A percentile compares a stretch with the other conserved stretches of the same genome.
phyloP scores from a whole-genome alignment of 2,113 vertebrate genomes.

The Numenius arquata region DNA sequence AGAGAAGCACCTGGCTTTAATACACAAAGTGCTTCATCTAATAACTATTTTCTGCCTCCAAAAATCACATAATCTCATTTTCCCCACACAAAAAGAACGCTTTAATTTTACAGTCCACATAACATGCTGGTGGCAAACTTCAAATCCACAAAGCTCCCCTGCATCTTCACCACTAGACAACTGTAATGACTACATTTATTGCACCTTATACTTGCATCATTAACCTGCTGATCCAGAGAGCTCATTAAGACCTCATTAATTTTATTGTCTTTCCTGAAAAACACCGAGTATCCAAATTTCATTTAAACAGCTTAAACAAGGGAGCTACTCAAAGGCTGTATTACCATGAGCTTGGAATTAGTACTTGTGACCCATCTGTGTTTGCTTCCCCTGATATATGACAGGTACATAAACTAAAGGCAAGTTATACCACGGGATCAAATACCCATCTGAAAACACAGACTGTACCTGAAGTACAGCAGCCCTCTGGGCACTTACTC shows the following conservation, averaged over 20 bases:
- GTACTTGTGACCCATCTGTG: fast-evolving
- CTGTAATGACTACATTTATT: background rate
- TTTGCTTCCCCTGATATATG: fast-evolving
- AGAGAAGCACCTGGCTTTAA: background rate
- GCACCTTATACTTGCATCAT: background rate
- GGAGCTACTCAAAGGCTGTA: fast-evolving
- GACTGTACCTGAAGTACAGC: background rate
- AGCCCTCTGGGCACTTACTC: fast-evolving
- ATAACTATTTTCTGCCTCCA: background rate
- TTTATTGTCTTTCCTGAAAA: background rate
- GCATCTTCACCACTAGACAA: background rate
- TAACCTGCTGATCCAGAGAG: background rate
- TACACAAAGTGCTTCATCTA: background rate
- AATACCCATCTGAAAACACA: fast-evolving
- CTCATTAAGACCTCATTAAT: background rate
- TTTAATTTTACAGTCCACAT: background rate
- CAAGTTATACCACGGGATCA: fast-evolving
- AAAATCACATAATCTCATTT: background rate
- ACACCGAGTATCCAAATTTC: background rate
- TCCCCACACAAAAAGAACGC: fast-evolving
- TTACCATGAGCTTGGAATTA: fast-evolving
- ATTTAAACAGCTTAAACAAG: fast-evolving
- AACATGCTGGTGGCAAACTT: background rate
- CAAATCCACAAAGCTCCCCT: background rate
- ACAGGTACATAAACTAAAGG: background rate